Evolutionary conservation across 2,888 invertebrate genomes (phyloP).

Genomic region (Podabrus alpinus): DNA sequence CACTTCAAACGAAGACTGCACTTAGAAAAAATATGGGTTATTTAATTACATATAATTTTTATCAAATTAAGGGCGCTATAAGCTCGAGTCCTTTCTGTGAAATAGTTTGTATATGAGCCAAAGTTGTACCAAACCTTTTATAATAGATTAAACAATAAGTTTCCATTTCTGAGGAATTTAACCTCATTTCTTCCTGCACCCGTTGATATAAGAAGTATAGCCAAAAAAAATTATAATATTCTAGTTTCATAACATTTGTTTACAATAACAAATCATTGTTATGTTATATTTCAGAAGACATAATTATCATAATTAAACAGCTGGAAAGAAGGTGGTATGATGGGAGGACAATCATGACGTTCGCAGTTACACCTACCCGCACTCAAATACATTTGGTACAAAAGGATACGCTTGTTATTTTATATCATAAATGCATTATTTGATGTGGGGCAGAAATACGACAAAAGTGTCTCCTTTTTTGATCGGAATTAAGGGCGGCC

Average conservation of each 20-base stretch:
- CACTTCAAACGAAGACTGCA: too few species aligned
- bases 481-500: constrained; percentile 30
- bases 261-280: not conserved
- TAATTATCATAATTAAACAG: constrained; percentile 6
- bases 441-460: constrained; percentile 13
- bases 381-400: constrained; percentile 3
- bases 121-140: too few species aligned
- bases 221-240: not conserved
- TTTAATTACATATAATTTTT: too few species aligned
- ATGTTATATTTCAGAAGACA: not conserved
- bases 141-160: too few species aligned
- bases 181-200: too few species aligned
- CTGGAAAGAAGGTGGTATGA: not conserved
- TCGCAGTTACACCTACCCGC: constrained; percentile 16
- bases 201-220: too few species aligned
- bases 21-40: too few species aligned
- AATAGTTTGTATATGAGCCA: too few species aligned
- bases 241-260: not conserved
- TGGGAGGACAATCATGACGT: constrained; percentile 11
- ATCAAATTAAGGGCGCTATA: too few species aligned
- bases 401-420: constrained; percentile 26
- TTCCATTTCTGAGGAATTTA: too few species aligned
- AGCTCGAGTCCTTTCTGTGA: too few species aligned
- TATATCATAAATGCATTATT: constrained; percentile 25
- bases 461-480: constrained; percentile 12